phyloP scores from a whole-genome alignment of 2,797 vertebrate genomes.

The Sphenopsis melanotis region DNA sequence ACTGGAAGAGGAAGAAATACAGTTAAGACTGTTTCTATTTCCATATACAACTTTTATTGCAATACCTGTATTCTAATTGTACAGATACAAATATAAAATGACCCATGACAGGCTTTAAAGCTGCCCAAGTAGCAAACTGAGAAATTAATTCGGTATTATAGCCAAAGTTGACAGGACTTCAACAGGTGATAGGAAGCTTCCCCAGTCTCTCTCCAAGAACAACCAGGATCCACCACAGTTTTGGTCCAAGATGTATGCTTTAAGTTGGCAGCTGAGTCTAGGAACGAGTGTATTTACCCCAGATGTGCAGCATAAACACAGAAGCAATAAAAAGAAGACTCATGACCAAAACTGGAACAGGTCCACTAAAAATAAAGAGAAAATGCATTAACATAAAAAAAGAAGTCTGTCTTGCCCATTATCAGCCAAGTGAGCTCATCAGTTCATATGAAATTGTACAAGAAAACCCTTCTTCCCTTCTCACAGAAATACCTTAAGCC shows the following conservation, averaged over 20 bases:
- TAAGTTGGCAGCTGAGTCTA: conserved; percentile 81
- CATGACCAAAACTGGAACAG: conserved; percentile 98
- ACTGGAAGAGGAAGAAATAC: conserved; percentile 8
- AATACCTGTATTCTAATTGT: conserved; percentile 18
- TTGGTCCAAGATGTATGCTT: conserved; percentile 88
- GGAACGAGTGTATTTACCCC: conserved; percentile 99
- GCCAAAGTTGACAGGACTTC: conserved; percentile 53
- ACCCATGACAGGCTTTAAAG: conserved; percentile 3
- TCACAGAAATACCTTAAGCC: background rate
- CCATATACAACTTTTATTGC: conserved; percentile 60
- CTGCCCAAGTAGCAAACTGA: conserved; percentile 39
- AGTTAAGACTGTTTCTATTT: conserved; percentile 47
- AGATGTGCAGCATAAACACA: conserved; percentile 99
- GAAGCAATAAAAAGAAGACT: conserved; percentile 99
- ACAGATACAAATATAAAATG: conserved; percentile 41
- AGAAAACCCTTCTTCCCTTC: background rate
- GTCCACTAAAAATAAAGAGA: conserved; percentile 84
- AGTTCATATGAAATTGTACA: background rate
- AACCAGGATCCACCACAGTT: conserved; percentile 72
- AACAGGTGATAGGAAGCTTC: conserved; percentile 54
- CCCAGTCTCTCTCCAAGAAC: conserved; percentile 61
- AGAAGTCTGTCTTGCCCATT: background rate
- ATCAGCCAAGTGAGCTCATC: background rate
- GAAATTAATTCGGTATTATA: conserved; percentile 57
- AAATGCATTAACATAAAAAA: conserved; percentile 28